A percentile compares a stretch with the other conserved stretches of the same genome.
phyloP scores from a whole-genome alignment of 2,888 invertebrate species.

The Colletes collaris region DNA sequence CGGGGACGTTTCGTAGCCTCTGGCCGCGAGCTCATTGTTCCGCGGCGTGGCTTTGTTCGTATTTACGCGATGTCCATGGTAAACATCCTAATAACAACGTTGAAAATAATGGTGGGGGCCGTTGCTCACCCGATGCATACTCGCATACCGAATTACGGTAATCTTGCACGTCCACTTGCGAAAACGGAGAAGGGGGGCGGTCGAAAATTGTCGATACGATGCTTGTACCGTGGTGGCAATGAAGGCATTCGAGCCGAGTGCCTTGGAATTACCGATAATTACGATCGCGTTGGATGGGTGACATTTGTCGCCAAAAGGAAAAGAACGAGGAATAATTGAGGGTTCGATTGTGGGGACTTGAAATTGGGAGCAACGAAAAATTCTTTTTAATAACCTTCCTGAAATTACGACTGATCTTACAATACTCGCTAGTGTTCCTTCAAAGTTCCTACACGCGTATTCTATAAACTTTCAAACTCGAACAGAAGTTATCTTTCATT shows the following conservation, averaged over 20 bases:
- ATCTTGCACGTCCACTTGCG: slow-evolving; percentile 27
- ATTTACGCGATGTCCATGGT: slow-evolving; percentile 47
- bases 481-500: too few species aligned
- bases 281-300: not conserved
- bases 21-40: slow-evolving; percentile 62
- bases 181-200: slow-evolving; percentile 3
- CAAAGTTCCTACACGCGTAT: too few species aligned
- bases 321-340: not conserved
- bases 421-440: too few species aligned
- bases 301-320: slow-evolving; percentile 15
- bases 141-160: slow-evolving; percentile 32
- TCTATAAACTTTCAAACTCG: too few species aligned
- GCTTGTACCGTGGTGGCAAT: not conserved
- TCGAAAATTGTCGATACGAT: slow-evolving; percentile 19
- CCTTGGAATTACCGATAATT: slow-evolving; percentile 18
- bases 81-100: slow-evolving; percentile 46
- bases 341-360: not conserved
- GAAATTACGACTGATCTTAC: too few species aligned
- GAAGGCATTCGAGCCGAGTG: not conserved
- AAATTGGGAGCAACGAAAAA: too few species aligned
- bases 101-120: slow-evolving; percentile 20
- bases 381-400: too few species aligned
- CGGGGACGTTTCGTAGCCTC: slow-evolving; percentile 52
- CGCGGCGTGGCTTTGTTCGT: slow-evolving; percentile 40
- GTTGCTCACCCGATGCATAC: slow-evolving; percentile 16